Percentiles rank a stretch among this genome's conserved stretches.
These are phyloP conservation scores for Plecturocebus donacophilus DNA, from an alignment of 2,113 vertebrate genomes.

Conservation along the genomic window DNA sequence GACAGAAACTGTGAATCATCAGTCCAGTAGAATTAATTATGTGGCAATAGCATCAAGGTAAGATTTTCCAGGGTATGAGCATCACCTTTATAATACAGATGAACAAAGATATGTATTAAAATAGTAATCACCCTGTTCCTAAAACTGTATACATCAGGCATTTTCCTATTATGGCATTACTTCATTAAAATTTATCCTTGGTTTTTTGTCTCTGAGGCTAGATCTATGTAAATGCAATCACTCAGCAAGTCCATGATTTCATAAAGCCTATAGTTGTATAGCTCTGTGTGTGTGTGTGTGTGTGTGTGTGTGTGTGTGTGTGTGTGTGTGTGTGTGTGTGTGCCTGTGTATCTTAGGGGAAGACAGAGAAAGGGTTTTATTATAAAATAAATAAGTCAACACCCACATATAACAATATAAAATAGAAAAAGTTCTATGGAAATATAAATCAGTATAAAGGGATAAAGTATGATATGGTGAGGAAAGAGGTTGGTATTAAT, in stretches of 20 bases:
- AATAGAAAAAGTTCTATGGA: neutral
- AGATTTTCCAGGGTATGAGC: neutral
- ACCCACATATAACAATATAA: neutral
- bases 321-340: neutral
- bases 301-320: neutral
- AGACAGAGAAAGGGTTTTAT: neutral
- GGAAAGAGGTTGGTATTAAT: neutral
- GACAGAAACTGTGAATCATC: neutral
- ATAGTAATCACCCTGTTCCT: neutral
- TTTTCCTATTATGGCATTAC: neutral
- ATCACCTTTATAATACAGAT: neutral
- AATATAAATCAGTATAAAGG: neutral
- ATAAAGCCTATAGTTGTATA: neutral
- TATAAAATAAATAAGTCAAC: conserved; percentile 3
- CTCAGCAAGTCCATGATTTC: neutral
- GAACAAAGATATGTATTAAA: neutral
- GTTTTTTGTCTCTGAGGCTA: neutral
- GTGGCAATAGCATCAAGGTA: neutral
- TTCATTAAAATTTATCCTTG: conserved; percentile 5
- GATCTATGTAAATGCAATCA: neutral
- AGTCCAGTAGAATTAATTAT: neutral
- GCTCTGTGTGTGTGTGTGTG: neutral
- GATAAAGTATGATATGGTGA: neutral
- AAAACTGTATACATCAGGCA: neutral
- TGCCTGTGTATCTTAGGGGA: neutral